Base-by-base conservation (phyloP, 2,113 vertebrate genomes). In the Corvus hawaiiensis region DNA sequence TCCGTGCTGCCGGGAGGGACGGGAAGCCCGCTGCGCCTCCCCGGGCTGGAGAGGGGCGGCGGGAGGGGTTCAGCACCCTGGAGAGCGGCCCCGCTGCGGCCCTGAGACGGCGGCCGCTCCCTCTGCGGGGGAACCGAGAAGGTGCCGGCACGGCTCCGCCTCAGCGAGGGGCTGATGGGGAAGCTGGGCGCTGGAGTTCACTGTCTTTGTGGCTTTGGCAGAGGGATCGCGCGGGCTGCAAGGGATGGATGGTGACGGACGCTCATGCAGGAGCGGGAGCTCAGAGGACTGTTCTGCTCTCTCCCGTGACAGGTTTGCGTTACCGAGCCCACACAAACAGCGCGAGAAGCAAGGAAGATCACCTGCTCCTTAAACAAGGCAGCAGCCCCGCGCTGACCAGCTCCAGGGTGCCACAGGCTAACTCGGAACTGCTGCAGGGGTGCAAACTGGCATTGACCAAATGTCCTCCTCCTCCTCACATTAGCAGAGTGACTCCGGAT, bases 1-100 rank as follows among this genome's bases (percentile, higher is more conserved):
- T 7, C 62, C 52, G 5, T 16, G 43, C 71, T 46, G 48, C 64
- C 14, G 8, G 9, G 11, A 10, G 15, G 46, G 20, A 14, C 6
- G 39, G 20, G 32, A 1, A 37, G 6, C 11, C 19, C 14, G 35
- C 28, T 24, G 27, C 33, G 2, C 0, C 14, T 12, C 6, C 21
- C 10, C 35, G 28, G 30, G 44, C 16, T 1, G 48, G 24, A 24
- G 35, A 27, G 16, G 11, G 33, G 58, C 3, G 8, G 21, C 15
- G 10, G 33, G 16, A 9, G 27, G 9, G 11, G 13, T 59, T 94
- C 94, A 98, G 97, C 63, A 98, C 97, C 95, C 46, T 30, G 97
- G 97, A 97, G 89, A 98, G 97, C 89, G 39, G 35, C 52, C 10
- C 32, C n/a, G 11, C 52, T 6, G 37, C 46, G 1, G 52, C 16